phyloP scores from a whole-genome alignment of 2,113 vertebrate species.

The Aspidoscelis tigris region DNA sequence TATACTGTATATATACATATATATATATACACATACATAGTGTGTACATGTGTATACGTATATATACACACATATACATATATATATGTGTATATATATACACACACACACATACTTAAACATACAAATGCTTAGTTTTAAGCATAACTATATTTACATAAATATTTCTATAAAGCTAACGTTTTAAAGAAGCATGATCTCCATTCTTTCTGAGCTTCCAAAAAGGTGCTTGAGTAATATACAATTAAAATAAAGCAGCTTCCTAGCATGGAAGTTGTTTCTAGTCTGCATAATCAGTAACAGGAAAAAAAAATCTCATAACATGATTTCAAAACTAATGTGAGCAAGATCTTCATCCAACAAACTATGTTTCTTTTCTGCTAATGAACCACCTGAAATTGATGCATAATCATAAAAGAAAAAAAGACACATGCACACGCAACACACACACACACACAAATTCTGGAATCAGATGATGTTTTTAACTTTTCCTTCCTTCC shows the following conservation, averaged over 20 bases:
- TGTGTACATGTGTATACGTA: slow-evolving; percentile 67
- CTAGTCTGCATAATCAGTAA: slow-evolving; percentile 85
- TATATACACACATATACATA: slow-evolving; percentile 69
- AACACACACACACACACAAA: slow-evolving; percentile 71
- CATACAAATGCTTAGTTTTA: slow-evolving; percentile 85
- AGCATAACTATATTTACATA: slow-evolving; percentile 92
- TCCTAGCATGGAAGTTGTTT: slow-evolving; percentile 83
- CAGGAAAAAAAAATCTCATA: slow-evolving; percentile 76
- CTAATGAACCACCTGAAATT: slow-evolving; percentile 73
- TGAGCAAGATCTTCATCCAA: slow-evolving; percentile 80
- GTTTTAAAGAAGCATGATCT: slow-evolving; percentile 85
- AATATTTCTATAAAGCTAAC: slow-evolving; percentile 90
- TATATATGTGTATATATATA: slow-evolving; percentile 80
- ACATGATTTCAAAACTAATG: slow-evolving; percentile 74
- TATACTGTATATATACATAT: slow-evolving; percentile 84
- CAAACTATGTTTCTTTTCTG: slow-evolving; percentile 73
- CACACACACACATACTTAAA: slow-evolving; percentile 83
- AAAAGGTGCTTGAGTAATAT: slow-evolving; percentile 92
- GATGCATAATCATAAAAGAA: slow-evolving; percentile 73
- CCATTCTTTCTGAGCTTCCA: slow-evolving; percentile 84
- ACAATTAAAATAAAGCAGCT: slow-evolving; percentile 86
- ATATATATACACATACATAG: slow-evolving; percentile 72
- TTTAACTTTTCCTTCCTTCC: slow-evolving; percentile 70
- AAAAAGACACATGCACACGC: slow-evolving; percentile 71
- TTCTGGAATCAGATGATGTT: slow-evolving; percentile 74